Base-by-base conservation (phyloP, 2,113 vertebrate species). In the Gallinago jamesoni region DNA sequence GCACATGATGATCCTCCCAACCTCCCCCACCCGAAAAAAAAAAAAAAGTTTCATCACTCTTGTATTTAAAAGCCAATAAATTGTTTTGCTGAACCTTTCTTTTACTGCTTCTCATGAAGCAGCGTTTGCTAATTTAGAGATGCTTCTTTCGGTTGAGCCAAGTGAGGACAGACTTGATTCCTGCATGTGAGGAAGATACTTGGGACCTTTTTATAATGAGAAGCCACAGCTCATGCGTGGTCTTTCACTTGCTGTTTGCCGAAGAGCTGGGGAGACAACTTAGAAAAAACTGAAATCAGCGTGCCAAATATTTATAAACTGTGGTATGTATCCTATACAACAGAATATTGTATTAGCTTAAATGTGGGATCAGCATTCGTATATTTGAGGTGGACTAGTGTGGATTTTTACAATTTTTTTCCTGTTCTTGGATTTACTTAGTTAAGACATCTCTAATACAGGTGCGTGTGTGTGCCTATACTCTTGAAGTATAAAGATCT, bases 1-100 rank as follows among this genome's bases (percentile, higher is more conserved):
- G 52, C 52, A n/a, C 52, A 53, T 47, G 45, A 7, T 50, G n/a
- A 66, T 63, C 27, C 6, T 4, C 33, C 14, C 50, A 0, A 0
- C 20, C 20, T 41, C 12, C 5, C 10, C 10, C 18, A 17, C 45
- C 18, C 45, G 19, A 45, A 7, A 7, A 12, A 18, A 45, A 45
- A 7, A 7, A 12, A 18, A 55, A 68, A 73, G 18, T 64, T 69
- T 74, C 4, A 48, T 21, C 39, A 5, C n/a, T 53, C 27, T 91
- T 84, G 35, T 21, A 81, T 90, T 84, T 81, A n/a, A 66, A 84
- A 90, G 19, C 62, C 5, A 30, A 69, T 24, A 48, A 81, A 12
- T 14, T 21, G 23, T 53, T 93, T 87, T 74, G 60, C 69, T 82
- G 78, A 84, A 81, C 60, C 18, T 73, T 80, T 25, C 23, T 93